Evolutionary conservation across 2,113 vertebrate genomes (phyloP).

Genomic region (Serilophus lunatus): DNA sequence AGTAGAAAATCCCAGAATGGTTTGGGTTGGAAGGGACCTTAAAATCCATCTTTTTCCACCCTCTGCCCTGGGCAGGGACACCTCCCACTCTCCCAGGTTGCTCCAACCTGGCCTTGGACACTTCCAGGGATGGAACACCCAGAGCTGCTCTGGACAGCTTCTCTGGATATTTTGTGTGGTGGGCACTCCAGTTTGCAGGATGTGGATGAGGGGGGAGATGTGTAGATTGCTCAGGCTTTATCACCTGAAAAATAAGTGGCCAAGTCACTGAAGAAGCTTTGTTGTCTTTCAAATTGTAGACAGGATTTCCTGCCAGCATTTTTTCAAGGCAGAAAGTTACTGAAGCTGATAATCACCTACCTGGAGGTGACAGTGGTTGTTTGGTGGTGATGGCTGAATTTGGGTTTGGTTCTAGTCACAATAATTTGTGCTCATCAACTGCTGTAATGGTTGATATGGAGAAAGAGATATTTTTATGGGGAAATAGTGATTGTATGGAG

Average conservation of each 20-base stretch:
- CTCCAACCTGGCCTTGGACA: neutral
- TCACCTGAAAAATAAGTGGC: neutral
- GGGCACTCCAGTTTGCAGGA: neutral
- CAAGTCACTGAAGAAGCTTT: neutral
- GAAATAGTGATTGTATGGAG: neutral
- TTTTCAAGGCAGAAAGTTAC: neutral
- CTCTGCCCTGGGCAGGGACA: neutral
- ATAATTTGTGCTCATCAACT: neutral
- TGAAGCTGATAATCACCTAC: neutral
- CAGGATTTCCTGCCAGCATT: neutral
- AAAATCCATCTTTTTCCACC: neutral
- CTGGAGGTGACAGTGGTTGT: neutral
- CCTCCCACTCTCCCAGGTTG: too few relatives aligned
- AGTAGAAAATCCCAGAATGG: neutral
- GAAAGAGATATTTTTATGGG: neutral
- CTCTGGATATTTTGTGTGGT: too few relatives aligned
- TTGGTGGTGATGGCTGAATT: neutral
- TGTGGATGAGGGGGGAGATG: neutral
- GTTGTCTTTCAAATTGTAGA: neutral
- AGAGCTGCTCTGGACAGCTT: neutral
- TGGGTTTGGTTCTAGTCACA: neutral
- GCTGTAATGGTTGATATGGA: neutral
- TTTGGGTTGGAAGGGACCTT: neutral
- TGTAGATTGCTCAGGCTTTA: neutral
- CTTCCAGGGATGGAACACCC: neutral